Conservation (phyloP, 2,113 vertebrate genomes). For the Rutilus rutilus region DNA sequence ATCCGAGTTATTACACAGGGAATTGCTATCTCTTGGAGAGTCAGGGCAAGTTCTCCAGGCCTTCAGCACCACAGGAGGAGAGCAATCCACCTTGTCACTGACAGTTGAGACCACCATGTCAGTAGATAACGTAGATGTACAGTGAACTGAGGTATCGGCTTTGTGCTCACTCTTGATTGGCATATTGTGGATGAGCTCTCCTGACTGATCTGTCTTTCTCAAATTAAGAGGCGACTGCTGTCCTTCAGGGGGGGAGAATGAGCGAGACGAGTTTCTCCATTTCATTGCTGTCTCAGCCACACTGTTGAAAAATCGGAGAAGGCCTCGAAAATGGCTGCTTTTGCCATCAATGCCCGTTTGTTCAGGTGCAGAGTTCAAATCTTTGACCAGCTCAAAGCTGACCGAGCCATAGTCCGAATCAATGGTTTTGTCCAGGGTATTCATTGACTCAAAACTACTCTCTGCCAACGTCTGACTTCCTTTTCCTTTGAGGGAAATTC, state of each 20-base stretch:
- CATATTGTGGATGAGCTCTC: conserved; percentile 66
- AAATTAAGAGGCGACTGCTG: conserved; percentile 71
- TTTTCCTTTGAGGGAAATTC: conserved; percentile 81
- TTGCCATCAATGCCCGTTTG: conserved; percentile 72
- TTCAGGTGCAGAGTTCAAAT: conserved; percentile 71
- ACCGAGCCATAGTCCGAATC: conserved; percentile 80
- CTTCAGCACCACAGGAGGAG: conserved; percentile 69
- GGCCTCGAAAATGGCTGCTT: conserved; percentile 79
- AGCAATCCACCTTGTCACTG: conserved; percentile 51
- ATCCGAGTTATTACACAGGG: conserved; percentile 56
- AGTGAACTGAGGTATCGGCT: conserved; percentile 58
- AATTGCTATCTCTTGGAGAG: conserved; percentile 62
- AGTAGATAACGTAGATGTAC: conserved; percentile 66
- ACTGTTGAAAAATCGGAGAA: conserved; percentile 85
- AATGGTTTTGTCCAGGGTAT: conserved; percentile 74
- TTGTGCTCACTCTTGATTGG: conserved; percentile 67
- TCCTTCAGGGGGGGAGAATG: conserved; percentile 78
- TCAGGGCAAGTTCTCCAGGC: conserved; percentile 68
- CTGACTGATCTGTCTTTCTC: conserved; percentile 64
- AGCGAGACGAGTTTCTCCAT: conserved; percentile 81
- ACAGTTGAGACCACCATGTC: conserved; percentile 55
- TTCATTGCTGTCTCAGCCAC: conserved; percentile 85
- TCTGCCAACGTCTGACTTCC: conserved; percentile 75
- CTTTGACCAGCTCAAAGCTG: conserved; percentile 76
- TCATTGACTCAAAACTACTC: conserved; percentile 79